Conservation (phyloP, 2,113 vertebrate genomes). For the Saimiri boliviensis region DNA sequence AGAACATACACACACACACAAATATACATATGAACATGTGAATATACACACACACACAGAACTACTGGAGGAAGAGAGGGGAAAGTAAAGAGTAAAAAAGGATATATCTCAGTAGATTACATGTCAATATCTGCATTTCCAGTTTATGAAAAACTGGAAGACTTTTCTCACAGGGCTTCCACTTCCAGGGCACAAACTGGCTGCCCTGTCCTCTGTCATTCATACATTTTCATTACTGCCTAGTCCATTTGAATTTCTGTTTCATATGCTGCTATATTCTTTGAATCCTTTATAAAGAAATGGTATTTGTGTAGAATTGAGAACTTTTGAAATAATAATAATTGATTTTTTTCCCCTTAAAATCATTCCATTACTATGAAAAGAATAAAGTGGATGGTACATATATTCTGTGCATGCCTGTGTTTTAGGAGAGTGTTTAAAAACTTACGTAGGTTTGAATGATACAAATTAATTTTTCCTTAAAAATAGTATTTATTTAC, state of each 20-base stretch:
- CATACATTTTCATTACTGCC: background rate
- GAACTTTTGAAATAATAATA: background rate
- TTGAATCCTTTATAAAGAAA: background rate
- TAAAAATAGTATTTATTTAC: background rate
- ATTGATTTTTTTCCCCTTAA: background rate
- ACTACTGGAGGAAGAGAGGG: background rate
- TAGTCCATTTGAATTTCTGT: background rate
- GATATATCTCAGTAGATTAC: background rate
- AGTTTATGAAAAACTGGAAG: background rate
- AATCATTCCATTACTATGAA: background rate
- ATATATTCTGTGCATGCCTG: background rate
- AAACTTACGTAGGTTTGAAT: background rate
- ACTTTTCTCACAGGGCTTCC: background rate
- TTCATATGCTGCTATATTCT: background rate
- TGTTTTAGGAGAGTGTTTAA: background rate
- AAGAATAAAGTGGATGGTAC: background rate
- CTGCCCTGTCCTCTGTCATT: background rate
- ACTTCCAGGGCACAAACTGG: background rate
- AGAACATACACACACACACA: background rate
- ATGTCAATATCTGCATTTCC: background rate
- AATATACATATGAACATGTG: background rate
- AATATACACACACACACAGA: background rate
- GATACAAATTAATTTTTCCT: background rate
- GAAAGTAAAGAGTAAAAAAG: background rate
- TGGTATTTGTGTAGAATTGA: background rate